Evolutionary conservation across 2,113 vertebrate species (phyloP).

Genomic region (Tapirus terrestris): DNA sequence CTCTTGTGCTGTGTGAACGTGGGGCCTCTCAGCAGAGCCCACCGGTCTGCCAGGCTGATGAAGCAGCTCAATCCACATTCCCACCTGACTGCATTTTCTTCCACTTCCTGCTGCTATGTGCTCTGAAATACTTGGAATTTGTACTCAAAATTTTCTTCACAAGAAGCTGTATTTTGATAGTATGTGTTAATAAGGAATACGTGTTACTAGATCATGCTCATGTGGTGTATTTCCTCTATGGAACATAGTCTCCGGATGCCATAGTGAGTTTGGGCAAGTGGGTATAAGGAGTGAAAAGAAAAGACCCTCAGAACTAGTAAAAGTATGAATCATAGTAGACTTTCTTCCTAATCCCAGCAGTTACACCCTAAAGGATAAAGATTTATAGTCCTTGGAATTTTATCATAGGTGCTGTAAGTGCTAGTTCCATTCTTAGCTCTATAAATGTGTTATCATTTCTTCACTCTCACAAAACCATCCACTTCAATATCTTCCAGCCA

Average conservation of each 20-base stretch:
- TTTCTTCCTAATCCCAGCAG: slow-evolving; percentile 48
- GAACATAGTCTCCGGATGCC: not conserved
- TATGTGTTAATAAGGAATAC: not conserved
- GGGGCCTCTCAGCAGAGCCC: not conserved
- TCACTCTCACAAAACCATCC: slow-evolving; percentile 11
- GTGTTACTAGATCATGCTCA: not conserved
- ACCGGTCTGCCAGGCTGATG: not conserved
- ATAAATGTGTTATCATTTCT: slow-evolving; percentile 45
- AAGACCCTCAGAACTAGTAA: slow-evolving; percentile 9
- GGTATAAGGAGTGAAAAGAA: not conserved
- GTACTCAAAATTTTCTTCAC: not conserved
- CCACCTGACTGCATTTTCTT: not conserved
- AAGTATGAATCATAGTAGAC: slow-evolving; percentile 42
- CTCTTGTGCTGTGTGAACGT: not conserved
- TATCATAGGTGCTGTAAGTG: slow-evolving; percentile 36
- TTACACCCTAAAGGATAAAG: slow-evolving; percentile 38
- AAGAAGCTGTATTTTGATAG: not conserved
- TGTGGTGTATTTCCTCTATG: not conserved
- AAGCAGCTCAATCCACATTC: not conserved
- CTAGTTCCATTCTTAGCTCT: slow-evolving; percentile 60
- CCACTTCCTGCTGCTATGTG: not conserved
- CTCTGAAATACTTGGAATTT: not conserved
- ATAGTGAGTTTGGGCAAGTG: not conserved
- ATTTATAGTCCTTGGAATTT: slow-evolving; percentile 67
- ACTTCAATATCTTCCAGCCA: slow-evolving; percentile 17